phyloP scores from a whole-genome alignment of 2,113 vertebrate species.

The Stigmatopora nigra region DNA sequence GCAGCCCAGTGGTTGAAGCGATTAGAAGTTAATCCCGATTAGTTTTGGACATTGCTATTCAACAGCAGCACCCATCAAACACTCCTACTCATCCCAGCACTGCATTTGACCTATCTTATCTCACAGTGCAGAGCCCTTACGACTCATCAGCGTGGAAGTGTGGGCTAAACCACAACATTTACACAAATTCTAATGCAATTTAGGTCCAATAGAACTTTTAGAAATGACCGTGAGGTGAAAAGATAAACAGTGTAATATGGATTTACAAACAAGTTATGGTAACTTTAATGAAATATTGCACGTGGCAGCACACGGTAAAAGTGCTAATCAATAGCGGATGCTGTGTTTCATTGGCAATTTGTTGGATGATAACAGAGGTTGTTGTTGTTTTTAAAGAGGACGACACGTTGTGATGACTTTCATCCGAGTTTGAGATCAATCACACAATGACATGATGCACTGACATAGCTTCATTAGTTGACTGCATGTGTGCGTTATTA shows the following conservation, averaged over 20 bases:
- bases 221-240: constrained; percentile 45
- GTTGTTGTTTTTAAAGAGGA: not conserved
- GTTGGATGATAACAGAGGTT: not conserved
- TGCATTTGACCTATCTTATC: constrained; percentile 64
- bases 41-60: constrained; percentile 65
- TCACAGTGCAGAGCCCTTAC: constrained; percentile 50
- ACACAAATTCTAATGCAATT: constrained; percentile 46
- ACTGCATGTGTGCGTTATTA: not conserved
- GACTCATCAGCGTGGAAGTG: constrained; percentile 48
- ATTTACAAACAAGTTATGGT: constrained; percentile 9
- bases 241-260: constrained; percentile 33
- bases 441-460: not conserved
- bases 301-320: not conserved
- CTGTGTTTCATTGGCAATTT: not conserved
- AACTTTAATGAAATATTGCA: not conserved
- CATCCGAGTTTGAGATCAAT: not conserved
- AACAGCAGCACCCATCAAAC: constrained; percentile 40
- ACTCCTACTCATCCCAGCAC: constrained; percentile 46
- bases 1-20: constrained; percentile 53
- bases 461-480: not conserved
- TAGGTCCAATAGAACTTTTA: constrained; percentile 32
- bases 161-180: constrained; percentile 25
- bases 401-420: not conserved
- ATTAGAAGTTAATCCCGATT: constrained; percentile 73
- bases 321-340: not conserved